Conservation (phyloP, 1,140 invertebrate species). For the Polypedilum vanderplanki region DNA sequence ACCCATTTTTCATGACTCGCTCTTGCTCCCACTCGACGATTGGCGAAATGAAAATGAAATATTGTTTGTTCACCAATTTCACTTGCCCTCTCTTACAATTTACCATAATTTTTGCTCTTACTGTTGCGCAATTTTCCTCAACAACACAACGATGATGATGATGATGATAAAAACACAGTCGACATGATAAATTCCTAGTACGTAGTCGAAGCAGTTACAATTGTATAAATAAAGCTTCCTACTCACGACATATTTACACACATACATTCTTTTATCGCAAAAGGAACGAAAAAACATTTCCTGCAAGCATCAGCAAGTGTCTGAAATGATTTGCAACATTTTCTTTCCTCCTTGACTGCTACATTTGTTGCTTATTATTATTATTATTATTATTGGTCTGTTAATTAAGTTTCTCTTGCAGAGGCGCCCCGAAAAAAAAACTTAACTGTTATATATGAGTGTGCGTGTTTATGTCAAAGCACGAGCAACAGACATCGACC, state of each 20-base stretch:
- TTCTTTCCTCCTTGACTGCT: background rate
- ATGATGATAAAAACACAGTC: too few relatives aligned
- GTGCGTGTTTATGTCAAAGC: too few relatives aligned
- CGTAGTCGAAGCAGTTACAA: background rate
- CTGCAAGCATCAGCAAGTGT: constrained; percentile 9
- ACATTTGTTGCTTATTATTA: background rate
- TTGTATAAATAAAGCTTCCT: constrained; percentile 14
- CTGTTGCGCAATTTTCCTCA: too few relatives aligned
- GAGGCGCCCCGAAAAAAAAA: background rate
- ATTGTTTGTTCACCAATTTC: too few relatives aligned
- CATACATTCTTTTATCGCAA: background rate
- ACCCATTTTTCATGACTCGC: too few relatives aligned
- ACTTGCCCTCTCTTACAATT: too few relatives aligned
- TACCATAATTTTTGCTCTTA: too few relatives aligned
- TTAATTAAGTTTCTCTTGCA: constrained; percentile 9
- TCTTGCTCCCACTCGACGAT: too few relatives aligned
- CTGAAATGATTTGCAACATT: constrained; percentile 12
- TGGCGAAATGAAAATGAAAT: too few relatives aligned
- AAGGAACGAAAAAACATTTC: background rate
- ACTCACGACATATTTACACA: background rate
- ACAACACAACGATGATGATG: too few relatives aligned
- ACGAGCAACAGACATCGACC: background rate
- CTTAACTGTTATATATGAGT: too few relatives aligned
- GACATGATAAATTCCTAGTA: background rate
- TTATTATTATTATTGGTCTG: background rate